Conservation (phyloP, 2,888 invertebrate species). For the Bellardia bayeri region DNA sequence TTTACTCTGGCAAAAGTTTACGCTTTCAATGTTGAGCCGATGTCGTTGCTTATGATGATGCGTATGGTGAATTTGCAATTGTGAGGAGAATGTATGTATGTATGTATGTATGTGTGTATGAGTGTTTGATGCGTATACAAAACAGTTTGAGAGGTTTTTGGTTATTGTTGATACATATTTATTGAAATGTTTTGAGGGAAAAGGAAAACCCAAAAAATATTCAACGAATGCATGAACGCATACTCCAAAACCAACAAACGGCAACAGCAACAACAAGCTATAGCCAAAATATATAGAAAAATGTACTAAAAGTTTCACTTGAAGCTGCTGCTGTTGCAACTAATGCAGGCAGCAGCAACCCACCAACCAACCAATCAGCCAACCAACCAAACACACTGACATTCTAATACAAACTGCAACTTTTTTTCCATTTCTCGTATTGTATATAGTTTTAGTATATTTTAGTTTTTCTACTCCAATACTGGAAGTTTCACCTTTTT, state of each 20-base stretch:
- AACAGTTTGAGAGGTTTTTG: not conserved
- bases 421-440: not conserved
- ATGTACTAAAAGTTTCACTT: constrained; percentile 56
- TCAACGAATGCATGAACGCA: constrained; percentile 66
- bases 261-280: not conserved
- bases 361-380: constrained; percentile 48
- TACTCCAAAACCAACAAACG: constrained; percentile 45
- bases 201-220: constrained; percentile 41
- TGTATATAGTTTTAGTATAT: constrained; percentile 59
- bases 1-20: constrained; percentile 45
- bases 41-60: not conserved
- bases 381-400: constrained; percentile 33
- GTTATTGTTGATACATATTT: constrained; percentile 47
- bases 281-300: constrained; percentile 20
- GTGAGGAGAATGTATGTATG: not conserved
- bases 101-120: not conserved
- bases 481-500: constrained; percentile 70
- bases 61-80: constrained; percentile 44
- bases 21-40: constrained; percentile 23
- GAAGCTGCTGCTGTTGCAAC: constrained; percentile 52
- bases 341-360: constrained; percentile 38
- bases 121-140: not conserved
- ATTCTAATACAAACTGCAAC: constrained; percentile 44
- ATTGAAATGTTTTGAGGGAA: constrained; percentile 56
- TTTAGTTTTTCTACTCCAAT: constrained; percentile 68